Conservation (phyloP, 1,140 invertebrate genomes). For the Callitettix versicolor region DNA sequence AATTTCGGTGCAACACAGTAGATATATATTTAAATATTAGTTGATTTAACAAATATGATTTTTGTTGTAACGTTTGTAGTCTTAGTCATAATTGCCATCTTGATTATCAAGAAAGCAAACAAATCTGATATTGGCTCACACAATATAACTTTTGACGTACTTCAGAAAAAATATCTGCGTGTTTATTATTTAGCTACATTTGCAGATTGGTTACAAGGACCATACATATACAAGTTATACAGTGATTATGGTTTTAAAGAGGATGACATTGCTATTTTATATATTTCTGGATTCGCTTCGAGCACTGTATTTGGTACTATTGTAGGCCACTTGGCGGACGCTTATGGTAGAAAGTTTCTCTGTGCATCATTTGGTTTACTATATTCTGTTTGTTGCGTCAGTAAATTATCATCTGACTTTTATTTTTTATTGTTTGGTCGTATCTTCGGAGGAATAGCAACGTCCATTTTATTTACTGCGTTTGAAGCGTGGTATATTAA, state of each 20-base stretch:
- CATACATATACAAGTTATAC: slow-evolving; percentile 59
- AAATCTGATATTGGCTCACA: not conserved
- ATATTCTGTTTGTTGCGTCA: slow-evolving; percentile 50
- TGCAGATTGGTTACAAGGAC: slow-evolving; percentile 63
- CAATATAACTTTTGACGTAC: slow-evolving; percentile 24
- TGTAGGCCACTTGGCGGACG: slow-evolving; percentile 44
- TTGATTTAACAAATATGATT: slow-evolving; percentile 6
- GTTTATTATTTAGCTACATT: slow-evolving; percentile 52
- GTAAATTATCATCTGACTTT: slow-evolving; percentile 36
- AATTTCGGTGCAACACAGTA: too few relatives aligned
- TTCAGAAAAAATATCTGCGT: slow-evolving; percentile 49
- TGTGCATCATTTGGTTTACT: slow-evolving; percentile 47
- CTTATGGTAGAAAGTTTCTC: slow-evolving; percentile 42
- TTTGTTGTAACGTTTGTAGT: not conserved
- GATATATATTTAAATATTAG: too few relatives aligned
- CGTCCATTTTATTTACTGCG: slow-evolving; percentile 58
- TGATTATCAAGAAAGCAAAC: not conserved
- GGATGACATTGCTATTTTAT: slow-evolving; percentile 48
- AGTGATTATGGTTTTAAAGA: slow-evolving; percentile 52
- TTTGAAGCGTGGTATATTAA: slow-evolving; percentile 62
- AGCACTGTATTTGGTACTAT: slow-evolving; percentile 52
- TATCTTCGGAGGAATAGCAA: slow-evolving; percentile 52
- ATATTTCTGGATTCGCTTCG: slow-evolving; percentile 55
- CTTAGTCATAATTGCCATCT: not conserved
- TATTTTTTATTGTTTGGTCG: slow-evolving; percentile 42